Evolutionary conservation across 2,888 invertebrate species (phyloP), one percentile per base, ranked within the genome.

Genomic region (Caenorhabditis doughertyi): DNA sequence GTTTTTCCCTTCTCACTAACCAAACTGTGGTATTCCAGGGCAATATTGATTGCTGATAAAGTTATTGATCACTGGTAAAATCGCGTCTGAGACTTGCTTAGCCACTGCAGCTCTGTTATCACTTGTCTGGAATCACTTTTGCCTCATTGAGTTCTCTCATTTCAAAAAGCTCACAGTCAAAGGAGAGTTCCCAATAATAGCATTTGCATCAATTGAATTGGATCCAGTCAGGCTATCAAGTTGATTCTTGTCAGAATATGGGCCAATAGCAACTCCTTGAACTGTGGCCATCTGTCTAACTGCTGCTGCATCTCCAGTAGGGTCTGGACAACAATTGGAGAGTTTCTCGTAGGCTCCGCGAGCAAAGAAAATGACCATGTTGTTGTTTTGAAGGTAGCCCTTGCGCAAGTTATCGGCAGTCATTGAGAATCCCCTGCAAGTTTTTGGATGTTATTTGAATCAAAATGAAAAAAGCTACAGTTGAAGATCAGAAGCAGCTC

Each of bases 171-270:
- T 56, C 4, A 81, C 81, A 18, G 56, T 56, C 18, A 79, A 23
- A 1, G 51, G 13, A 27, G 21, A 11, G 8, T 35, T 55, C 23
- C 55, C 55, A 21, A 85, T 62, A 3, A 84, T 29, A 11, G 76
- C 42, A 60, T 85, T 85, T 1, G 79, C 85, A 58, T 85, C 80
- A 49, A 85, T 64, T 1, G 84, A 73, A n/a, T 76, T 62, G 2
- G 80, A 80, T 16, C 84, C 84, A 39, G 85, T 85, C n/a, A 84
- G 42, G 8, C 56, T n/a, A 39, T 84, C 72, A 29, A 85, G 32
- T 68, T 77, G 67, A 7, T 3, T 16, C 25, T 79, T 82, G 4
- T 62, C 56, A 7, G 77, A 62, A 51, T 82, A 73, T 25, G 72
- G 68, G 5, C 82, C 82, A 39, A 82, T 82, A 0, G 67, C 62